phyloP scores from a whole-genome alignment of 30 jellyfish, hydroid and myxozoan genomes.

The Phacellophora camtschatica region DNA sequence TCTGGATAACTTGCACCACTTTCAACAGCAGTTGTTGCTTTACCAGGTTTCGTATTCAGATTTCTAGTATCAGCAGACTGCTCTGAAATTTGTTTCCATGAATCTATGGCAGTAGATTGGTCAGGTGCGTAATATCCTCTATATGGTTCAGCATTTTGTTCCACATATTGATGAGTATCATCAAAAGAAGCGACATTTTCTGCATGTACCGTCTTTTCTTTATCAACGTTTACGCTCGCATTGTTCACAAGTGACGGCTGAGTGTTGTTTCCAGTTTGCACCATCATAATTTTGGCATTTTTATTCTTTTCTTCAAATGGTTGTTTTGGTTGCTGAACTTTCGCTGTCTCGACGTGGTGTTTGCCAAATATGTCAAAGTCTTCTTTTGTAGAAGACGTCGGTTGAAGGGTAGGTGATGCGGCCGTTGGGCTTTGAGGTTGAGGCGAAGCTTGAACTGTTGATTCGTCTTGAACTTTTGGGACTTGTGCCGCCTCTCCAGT shows the following conservation, averaged over 20 bases:
- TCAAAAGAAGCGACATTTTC: neutral
- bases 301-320: neutral
- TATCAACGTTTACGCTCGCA: neutral
- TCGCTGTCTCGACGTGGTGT: constrained; percentile 43
- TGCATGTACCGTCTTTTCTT: neutral
- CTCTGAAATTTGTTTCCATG: neutral
- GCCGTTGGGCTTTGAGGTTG: neutral
- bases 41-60: neutral
- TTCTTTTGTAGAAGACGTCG: neutral
- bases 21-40: neutral
- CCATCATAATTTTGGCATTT: constrained; percentile 26
- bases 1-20: neutral
- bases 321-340: neutral
- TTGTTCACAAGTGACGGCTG: neutral
- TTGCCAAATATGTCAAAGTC: constrained; percentile 36
- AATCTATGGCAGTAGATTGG: neutral
- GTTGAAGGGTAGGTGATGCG: neutral
- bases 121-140: neutral
- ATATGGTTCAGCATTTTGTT: neutral
- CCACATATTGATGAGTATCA: neutral
- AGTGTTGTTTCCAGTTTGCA: constrained; percentile 58
- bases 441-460: neutral
- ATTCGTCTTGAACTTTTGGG: neutral
- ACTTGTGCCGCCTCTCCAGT: neutral
- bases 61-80: constrained; percentile 38